phyloP scores from a whole-genome alignment of 2,797 vertebrate species.

The Syngnathus rostellatus region DNA sequence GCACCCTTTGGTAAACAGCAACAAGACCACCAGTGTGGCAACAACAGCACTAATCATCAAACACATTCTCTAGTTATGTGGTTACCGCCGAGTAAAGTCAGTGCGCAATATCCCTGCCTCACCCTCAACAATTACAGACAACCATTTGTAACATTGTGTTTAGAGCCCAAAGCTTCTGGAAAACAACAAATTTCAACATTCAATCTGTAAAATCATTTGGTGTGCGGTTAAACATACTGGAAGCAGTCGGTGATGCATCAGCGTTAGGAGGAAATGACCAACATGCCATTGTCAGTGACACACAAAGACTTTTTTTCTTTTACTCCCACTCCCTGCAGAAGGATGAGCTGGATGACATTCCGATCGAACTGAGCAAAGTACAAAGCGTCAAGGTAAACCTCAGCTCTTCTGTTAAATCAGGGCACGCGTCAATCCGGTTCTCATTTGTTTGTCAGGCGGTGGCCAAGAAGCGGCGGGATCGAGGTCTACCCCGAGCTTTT shows the following conservation, averaged over 20 bases:
- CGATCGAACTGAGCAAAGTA: constrained; percentile 93
- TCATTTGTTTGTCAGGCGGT: constrained; percentile 51
- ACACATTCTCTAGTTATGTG: background rate
- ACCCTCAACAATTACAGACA: background rate
- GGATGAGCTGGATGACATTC: constrained; percentile 83
- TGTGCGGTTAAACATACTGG: background rate
- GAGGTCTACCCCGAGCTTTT: constrained; percentile 85
- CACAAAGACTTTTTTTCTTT: background rate
- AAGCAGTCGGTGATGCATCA: background rate
- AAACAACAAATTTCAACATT: background rate
- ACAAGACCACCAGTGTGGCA: background rate
- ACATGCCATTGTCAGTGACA: background rate
- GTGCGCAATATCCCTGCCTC: background rate
- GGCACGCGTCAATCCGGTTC: background rate
- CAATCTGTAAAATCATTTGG: background rate
- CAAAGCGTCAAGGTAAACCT: constrained; percentile 82
- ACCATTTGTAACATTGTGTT: background rate
- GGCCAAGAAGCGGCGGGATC: constrained; percentile 80
- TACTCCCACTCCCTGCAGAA: constrained; percentile 63
- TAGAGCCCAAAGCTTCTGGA: background rate
- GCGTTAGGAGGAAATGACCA: background rate
- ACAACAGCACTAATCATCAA: background rate
- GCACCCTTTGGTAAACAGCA: background rate
- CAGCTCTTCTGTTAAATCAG: background rate
- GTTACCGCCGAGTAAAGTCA: background rate